A percentile compares a stretch with the other conserved stretches of the same genome.
Conservation (phyloP, 2,113 vertebrate genomes). For the Cochlearius cochlearius region DNA sequence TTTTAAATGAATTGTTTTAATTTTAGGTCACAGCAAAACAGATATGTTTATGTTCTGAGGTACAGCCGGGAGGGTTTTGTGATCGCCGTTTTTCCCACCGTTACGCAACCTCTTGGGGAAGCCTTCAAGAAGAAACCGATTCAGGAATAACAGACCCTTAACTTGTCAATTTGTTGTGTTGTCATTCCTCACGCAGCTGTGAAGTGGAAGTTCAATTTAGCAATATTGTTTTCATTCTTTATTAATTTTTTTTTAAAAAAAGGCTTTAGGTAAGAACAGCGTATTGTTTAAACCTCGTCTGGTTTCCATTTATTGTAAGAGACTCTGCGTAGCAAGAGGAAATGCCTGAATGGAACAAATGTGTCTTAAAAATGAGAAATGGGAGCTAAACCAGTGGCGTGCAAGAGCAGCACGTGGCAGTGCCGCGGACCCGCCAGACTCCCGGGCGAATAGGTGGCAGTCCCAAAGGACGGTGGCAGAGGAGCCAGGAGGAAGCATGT, state of each 20-base stretch:
- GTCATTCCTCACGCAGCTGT: neutral
- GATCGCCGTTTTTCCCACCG: neutral
- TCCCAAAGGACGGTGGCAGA: neutral
- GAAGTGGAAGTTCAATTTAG: neutral
- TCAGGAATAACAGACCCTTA: neutral
- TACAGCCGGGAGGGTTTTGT: neutral
- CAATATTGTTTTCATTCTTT: neutral
- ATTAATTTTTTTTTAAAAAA: neutral
- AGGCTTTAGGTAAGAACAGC: neutral
- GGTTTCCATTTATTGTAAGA: neutral
- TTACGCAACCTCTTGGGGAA: neutral
- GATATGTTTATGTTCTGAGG: neutral
- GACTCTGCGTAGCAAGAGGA: neutral
- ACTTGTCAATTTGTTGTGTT: neutral
- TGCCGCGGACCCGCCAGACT: neutral
- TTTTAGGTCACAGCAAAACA: neutral
- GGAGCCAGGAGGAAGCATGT: neutral
- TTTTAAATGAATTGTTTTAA: neutral
- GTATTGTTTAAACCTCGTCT: neutral
- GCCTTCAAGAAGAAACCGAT: neutral
- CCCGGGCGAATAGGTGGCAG: neutral
- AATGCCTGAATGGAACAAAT: neutral
- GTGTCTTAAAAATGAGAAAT: neutral
- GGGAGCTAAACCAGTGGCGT: neutral
- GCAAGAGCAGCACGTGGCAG: neutral